A percentile compares a stretch with the other conserved stretches of the same genome.
phyloP scores from a whole-genome alignment of 2,113 vertebrate genomes.

The Cricetomys ansorgei region DNA sequence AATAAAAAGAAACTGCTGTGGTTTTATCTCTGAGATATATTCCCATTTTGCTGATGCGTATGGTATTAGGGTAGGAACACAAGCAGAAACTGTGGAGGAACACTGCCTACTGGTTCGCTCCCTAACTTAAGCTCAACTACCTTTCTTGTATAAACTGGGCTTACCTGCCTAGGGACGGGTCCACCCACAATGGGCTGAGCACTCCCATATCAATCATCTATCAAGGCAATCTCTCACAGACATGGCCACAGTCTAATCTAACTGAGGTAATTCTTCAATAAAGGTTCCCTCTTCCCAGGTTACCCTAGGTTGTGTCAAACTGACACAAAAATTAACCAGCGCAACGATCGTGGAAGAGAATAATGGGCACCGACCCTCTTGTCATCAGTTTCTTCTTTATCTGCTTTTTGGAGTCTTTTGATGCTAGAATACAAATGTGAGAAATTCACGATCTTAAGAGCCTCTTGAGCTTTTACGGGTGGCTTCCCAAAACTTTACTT shows the following conservation, averaged over 20 bases:
- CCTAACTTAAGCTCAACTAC: neutral
- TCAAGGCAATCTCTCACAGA: neutral
- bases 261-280: neutral
- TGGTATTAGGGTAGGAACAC: neutral
- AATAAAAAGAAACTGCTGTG: neutral
- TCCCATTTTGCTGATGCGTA: neutral
- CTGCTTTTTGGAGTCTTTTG: neutral
- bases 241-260: neutral
- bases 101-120: neutral
- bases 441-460: constrained; percentile 18
- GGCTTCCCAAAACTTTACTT: neutral
- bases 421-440: neutral
- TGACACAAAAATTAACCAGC: neutral
- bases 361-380: neutral
- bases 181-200: neutral
- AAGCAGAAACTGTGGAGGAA: neutral
- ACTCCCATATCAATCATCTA: neutral
- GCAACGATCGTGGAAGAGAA: neutral
- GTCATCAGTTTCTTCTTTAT: neutral
- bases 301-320: neutral
- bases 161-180: no score
- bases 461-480: constrained; percentile 9
- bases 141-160: neutral
- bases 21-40: constrained; percentile 1
- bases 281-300: neutral